phyloP scores from a whole-genome alignment of 2,888 invertebrate species.

The Resseliella maxima region DNA sequence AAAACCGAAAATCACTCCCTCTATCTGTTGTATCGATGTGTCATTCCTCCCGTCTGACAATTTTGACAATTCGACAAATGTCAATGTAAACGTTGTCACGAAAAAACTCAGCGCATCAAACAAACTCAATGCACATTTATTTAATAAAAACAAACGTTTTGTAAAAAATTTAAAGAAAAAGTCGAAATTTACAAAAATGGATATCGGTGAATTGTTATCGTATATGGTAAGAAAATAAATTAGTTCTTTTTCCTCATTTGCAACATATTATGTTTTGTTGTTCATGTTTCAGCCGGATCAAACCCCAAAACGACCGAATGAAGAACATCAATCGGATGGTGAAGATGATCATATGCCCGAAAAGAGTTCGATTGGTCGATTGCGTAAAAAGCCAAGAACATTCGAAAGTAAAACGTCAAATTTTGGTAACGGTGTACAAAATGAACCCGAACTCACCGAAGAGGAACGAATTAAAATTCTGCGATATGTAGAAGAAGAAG shows the following conservation, averaged over 20 bases:
- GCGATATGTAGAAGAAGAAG: constrained; percentile 85
- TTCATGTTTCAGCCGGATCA: constrained; percentile 77
- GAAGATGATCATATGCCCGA: constrained; percentile 75
- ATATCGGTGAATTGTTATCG: constrained; percentile 71
- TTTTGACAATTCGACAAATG: not conserved
- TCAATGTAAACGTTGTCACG: not conserved
- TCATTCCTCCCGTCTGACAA: not conserved
- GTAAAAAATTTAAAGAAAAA: not conserved
- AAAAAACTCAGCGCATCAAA: not conserved
- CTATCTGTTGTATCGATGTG: not conserved
- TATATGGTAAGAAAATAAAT: constrained; percentile 68
- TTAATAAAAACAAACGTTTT: not conserved
- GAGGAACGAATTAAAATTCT: constrained; percentile 84
- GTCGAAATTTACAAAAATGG: constrained; percentile 65
- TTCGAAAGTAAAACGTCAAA: constrained; percentile 67
- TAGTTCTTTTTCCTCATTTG: not conserved
- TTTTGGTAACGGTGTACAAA: constrained; percentile 67
- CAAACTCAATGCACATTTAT: constrained; percentile 14
- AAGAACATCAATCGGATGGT: constrained; percentile 72
- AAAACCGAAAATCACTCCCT: not conserved
- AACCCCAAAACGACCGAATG: constrained; percentile 77
- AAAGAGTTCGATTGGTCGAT: constrained; percentile 71
- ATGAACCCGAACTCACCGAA: constrained; percentile 75
- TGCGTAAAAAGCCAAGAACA: constrained; percentile 67
- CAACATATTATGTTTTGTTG: constrained; percentile 48